Evolutionary conservation across 2,888 invertebrate genomes (phyloP), one percentile per base, ranked within the genome.

Genomic region (Torymus texanus): DNA sequence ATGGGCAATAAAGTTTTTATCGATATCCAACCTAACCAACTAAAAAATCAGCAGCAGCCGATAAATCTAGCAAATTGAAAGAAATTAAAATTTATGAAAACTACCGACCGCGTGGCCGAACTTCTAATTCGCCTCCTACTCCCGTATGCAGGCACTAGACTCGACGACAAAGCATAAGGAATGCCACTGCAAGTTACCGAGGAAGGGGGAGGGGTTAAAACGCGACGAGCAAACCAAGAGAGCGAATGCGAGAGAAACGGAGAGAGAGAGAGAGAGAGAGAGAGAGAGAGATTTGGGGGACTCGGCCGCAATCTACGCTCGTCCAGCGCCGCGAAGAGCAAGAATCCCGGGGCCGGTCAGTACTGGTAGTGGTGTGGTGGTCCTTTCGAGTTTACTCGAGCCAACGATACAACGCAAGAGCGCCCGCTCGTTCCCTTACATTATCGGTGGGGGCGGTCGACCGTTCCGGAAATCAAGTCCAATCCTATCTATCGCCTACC

Each of bases 231-330:
- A 24, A 71, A 78, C 58, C 41, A 41, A 41, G 41, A 41, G 55
- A 14, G 68, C 67, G 55, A 53, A 12, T 41, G 55, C 58, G 41
- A 56, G 67, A 55, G 62, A 55, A 58, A 61, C 79, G 74, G 76
- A 83, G 81, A 72, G 75, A 41, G 41, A 41, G 41, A 41, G n/a
- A n/a, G n/a, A n/a, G n/a, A 55, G 51, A 63, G 68, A 75, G 67
- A 84, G 2, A 29, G 29, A 29, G 29, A 41, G 41, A 41, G 41
- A 41, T 41, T 58, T 50, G 82, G 83, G 83, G 82, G 86, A 58
- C 24, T 65, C 85, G 85, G 85, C 89, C 88, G 86, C 88, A 90
- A 89, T 90, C 89, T 89, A 55, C 50, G 88, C 87, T 87, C 86
- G 85, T 78, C 82, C 82, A 82, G 76, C 84, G 82, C 82, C 83